Evolutionary conservation across 2,888 invertebrate species (phyloP).

Genomic region (Anodontia alba): DNA sequence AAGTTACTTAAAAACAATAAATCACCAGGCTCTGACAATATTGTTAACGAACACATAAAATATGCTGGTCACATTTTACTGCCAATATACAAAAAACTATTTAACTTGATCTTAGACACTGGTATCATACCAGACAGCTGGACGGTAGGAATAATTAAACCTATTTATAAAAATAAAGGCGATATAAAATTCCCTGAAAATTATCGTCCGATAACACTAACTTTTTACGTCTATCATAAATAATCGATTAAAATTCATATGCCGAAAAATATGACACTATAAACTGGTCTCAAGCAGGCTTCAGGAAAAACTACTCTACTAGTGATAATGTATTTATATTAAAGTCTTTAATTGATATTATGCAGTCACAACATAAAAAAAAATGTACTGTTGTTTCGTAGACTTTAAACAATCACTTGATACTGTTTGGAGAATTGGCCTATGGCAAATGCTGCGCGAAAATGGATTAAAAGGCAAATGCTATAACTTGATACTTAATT

Average conservation of each 20-base stretch:
- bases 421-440: too few relatives aligned
- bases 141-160: slow-evolving; percentile 24
- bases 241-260: slow-evolving; percentile 16
- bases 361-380: background rate
- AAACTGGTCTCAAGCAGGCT: background rate
- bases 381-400: background rate
- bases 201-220: slow-evolving; percentile 36
- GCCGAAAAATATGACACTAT: background rate
- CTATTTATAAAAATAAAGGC: slow-evolving; percentile 35
- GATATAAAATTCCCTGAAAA: slow-evolving; percentile 6
- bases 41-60: too few relatives aligned
- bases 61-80: slow-evolving; percentile 5
- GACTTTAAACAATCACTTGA: background rate
- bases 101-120: slow-evolving; percentile 20
- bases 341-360: background rate
- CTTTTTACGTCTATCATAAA: slow-evolving; percentile 35
- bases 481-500: background rate
- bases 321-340: background rate
- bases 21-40: slow-evolving; percentile 6
- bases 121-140: slow-evolving; percentile 28
- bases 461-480: background rate
- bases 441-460: background rate
- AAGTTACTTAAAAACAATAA: slow-evolving; percentile 24
- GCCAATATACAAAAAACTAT: slow-evolving; percentile 20
- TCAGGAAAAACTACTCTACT: background rate